Percentiles rank a stretch among this genome's conserved stretches.
Conservation (phyloP, 2,797 vertebrate species). For the Cirrhinus molitorella region DNA sequence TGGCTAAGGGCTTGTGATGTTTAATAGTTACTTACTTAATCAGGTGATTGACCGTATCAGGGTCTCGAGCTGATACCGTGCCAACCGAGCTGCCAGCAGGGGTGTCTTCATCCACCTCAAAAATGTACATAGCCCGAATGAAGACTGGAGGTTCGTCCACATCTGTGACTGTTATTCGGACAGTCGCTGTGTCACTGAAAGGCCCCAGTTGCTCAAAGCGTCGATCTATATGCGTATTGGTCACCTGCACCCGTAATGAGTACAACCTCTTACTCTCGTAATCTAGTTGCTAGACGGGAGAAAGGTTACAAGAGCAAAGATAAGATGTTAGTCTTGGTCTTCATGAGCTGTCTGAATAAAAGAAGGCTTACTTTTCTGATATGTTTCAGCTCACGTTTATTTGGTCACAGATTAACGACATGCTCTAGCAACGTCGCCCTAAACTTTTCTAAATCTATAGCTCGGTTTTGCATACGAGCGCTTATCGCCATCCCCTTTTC, state of each 20-base stretch:
- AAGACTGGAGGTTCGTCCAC: conserved; percentile 92
- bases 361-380: conserved; percentile 40
- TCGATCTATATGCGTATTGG: conserved; percentile 89
- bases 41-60: conserved; percentile 85
- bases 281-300: conserved; percentile 86
- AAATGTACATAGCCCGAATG: conserved; percentile 86
- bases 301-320: conserved; percentile 50
- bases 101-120: conserved; percentile 94
- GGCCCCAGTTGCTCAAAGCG: conserved; percentile 89
- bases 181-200: conserved; percentile 91
- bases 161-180: conserved; percentile 92
- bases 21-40: conserved; percentile 85
- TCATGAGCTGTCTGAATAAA: conserved; percentile 33
- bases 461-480: conserved; percentile 27
- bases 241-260: conserved; percentile 91
- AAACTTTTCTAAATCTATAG: conserved; percentile 51
- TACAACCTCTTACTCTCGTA: conserved; percentile 92
- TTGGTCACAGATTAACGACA: conserved; percentile 42
- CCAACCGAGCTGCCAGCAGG: conserved; percentile 91
- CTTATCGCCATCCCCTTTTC: conserved; percentile 50
- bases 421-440: conserved; percentile 14
- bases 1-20: background rate
- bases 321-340: conserved; percentile 18
- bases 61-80: conserved; percentile 90
- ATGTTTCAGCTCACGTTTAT: conserved; percentile 38